A percentile compares a stretch with the other conserved stretches of the same genome.
Conservation (phyloP, 2,888 invertebrate genomes). For the Lottia scabra region DNA sequence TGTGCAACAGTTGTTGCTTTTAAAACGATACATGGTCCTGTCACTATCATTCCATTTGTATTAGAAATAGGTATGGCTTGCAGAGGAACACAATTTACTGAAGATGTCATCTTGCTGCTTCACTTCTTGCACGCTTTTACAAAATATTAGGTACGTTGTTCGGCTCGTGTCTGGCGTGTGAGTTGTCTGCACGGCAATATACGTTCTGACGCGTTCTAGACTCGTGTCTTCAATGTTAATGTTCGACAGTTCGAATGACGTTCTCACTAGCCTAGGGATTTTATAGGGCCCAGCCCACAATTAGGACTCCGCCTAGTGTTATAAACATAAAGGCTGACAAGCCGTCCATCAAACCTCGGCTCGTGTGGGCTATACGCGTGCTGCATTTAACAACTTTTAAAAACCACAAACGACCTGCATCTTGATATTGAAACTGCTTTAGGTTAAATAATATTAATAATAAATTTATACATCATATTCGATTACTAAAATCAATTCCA, state of each 20-base stretch:
- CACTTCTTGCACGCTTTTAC: background rate
- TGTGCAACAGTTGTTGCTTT: constrained; percentile 57
- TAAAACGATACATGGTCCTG: constrained; percentile 53
- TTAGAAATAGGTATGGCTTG: background rate
- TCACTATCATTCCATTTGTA: constrained; percentile 33
- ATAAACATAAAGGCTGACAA: background rate
- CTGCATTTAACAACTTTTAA: background rate
- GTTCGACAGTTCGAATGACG: constrained; percentile 1
- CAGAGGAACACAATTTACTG: background rate
- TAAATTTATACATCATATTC: too few relatives aligned
- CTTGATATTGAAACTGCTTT: too few relatives aligned
- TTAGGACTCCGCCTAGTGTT: background rate
- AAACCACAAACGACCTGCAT: background rate
- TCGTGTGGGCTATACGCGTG: background rate
- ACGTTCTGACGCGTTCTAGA: background rate
- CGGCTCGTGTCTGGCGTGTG: background rate
- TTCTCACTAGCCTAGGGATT: background rate
- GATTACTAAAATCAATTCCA: too few relatives aligned
- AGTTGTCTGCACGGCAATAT: background rate
- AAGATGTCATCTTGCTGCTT: background rate
- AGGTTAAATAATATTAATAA: too few relatives aligned
- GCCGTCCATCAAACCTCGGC: background rate
- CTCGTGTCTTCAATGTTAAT: background rate
- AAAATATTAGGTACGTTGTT: background rate
- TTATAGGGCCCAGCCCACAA: background rate